Base-by-base conservation (phyloP, 2,888 invertebrate species). In the Amiota minor region DNA sequence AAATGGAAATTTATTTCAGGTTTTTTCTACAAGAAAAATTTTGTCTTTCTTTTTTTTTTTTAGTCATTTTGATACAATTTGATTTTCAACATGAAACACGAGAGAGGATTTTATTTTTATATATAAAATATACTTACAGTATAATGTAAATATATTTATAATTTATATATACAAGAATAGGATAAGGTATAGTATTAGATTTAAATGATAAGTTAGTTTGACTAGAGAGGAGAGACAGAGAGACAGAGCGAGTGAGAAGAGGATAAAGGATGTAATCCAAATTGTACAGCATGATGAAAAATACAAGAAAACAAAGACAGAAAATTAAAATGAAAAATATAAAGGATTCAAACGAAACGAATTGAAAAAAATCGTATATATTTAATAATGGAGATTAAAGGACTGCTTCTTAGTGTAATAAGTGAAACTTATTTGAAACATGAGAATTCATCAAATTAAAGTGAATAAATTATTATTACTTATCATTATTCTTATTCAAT, bases 301-400 rank as follows among this genome's bases (percentile, higher is more conserved):
- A 35, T 35, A 35, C 35, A 35, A 35, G 35, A 35, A 35, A 35
- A 35, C 35, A 35, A 35, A 35, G 6, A 35, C 35, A 35, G 35
- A 35, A 35, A 35, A 4, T 6, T 3, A 35, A 35, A 35, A 35
- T 0, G 6, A 35, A 35, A 86, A 84, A 83, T 83, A 84, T 81
- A 82, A 81, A 85, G 84, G 83, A 85, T 85, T 84, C 84, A 87
- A 87, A 80, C 85, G 53, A 53, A 85, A 81, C 83, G 84, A 83
- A 35, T 35, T 35, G 35, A 35, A 35, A 35, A 23, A 35, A 84
- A 83, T 79, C 76, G 81, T 81, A 79, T 83, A 86, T 81, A 82
- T 86, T 86, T 87, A 88, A 35, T 35, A 88, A 83, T 83, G 89
- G 89, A 89, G 89, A 89, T 89, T 85, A 89, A 87, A 88, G 89